Percentiles rank a stretch among this genome's conserved stretches.
phyloP scores from a whole-genome alignment of 2,113 vertebrate genomes.

The Oryctolagus cuniculus region DNA sequence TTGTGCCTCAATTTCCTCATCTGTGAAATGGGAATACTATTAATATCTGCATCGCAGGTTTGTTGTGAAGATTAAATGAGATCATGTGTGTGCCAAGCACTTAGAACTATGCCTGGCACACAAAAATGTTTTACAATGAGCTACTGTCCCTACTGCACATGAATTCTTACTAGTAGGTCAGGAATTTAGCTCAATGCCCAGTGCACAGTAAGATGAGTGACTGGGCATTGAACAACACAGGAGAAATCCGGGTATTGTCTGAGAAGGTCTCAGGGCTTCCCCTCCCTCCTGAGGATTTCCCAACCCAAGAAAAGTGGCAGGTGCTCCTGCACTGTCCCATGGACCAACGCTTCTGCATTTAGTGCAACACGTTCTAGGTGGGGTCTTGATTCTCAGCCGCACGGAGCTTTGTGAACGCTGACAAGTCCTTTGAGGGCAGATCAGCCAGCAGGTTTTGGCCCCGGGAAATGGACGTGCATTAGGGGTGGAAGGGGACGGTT shows the following conservation, averaged over 20 bases:
- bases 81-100: not conserved
- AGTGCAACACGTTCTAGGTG: not conserved
- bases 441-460: not conserved
- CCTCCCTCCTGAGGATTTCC: not conserved
- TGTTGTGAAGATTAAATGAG: constrained; percentile 50
- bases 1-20: constrained; percentile 27
- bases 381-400: not conserved
- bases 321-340: not conserved
- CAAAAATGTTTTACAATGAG: constrained; percentile 22
- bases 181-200: not conserved
- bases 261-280: not conserved
- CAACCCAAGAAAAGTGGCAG: constrained; percentile 11
- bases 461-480: not conserved
- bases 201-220: not conserved
- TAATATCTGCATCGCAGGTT: not conserved
- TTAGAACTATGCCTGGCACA: constrained; percentile 50
- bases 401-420: not conserved
- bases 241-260: not conserved
- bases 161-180: constrained; percentile 21
- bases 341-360: not conserved
- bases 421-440: not conserved
- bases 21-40: constrained; percentile 47
- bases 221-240: not conserved
- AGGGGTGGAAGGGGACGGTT: no score
- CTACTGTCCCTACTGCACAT: not conserved